Conservation (phyloP, 1,140 invertebrate species). For the Sweltsa coloradensis region DNA sequence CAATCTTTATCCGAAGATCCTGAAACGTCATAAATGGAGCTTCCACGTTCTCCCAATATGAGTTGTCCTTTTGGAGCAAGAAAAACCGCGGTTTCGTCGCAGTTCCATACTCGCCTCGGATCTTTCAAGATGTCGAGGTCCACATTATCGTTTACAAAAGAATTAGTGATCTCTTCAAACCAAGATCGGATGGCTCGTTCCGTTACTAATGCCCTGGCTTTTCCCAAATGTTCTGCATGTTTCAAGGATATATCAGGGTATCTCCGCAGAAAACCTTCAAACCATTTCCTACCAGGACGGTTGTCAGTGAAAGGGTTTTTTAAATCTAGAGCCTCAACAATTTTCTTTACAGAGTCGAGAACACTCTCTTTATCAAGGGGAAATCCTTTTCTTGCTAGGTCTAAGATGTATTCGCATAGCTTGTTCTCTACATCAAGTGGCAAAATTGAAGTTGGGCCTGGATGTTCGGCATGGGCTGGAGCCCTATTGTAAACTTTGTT, state of each 20-base stretch:
- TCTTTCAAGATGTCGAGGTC: constrained; percentile 20
- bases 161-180: constrained; percentile 24
- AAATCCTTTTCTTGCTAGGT: background rate
- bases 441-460: constrained; percentile 3
- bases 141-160: constrained; percentile 17
- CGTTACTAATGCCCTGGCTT: constrained; percentile 21
- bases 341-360: background rate
- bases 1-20: constrained; percentile 24
- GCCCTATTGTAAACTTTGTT: background rate
- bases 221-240: constrained; percentile 25
- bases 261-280: constrained; percentile 24
- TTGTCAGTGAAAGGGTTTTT: background rate
- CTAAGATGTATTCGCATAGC: background rate
- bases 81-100: constrained; percentile 21
- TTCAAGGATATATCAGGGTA: constrained; percentile 22
- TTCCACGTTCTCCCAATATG: constrained; percentile 22
- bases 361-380: background rate
- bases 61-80: constrained; percentile 15
- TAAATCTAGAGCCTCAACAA: background rate
- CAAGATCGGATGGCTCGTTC: constrained; percentile 23
- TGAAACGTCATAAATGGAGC: constrained; percentile 24
- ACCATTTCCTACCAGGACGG: constrained; percentile 25
- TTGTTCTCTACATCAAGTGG: background rate
- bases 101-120: constrained; percentile 19
- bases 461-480: background rate